Evolutionary conservation across 2,888 invertebrate species (phyloP).

Genomic region (Bombylius major): DNA sequence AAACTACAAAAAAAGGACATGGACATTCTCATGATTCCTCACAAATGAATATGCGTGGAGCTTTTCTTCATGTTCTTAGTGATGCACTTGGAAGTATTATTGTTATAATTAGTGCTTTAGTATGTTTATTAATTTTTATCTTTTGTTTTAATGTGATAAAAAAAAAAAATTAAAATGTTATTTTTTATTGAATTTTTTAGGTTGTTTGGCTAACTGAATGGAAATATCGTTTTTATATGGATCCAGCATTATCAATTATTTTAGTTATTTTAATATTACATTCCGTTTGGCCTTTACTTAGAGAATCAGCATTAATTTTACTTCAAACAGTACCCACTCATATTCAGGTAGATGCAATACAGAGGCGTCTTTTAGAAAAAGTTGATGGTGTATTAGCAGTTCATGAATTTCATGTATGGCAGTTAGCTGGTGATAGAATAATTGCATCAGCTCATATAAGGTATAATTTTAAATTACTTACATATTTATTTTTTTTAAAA

Average conservation of each 20-base stretch:
- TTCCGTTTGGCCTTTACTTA: conserved; percentile 83
- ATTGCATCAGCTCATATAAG: conserved; percentile 95
- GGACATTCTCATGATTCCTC: conserved; percentile 50
- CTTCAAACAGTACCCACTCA: conserved; percentile 98
- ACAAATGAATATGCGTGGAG: conserved; percentile 98
- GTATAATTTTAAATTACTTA: conserved; percentile 30
- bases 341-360: conserved; percentile 86
- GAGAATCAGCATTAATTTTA: conserved; percentile 88
- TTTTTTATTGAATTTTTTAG: conserved; percentile 20
- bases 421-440: conserved; percentile 89
- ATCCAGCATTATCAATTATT: conserved; percentile 84
- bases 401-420: conserved; percentile 98
- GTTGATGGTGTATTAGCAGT: conserved; percentile 92
- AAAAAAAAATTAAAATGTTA: neutral
- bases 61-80: conserved; percentile 94
- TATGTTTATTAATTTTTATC: conserved; percentile 47
- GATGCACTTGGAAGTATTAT: conserved; percentile 84
- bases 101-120: conserved; percentile 54
- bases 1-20: conserved; percentile 37
- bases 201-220: conserved; percentile 71
- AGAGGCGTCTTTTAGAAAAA: conserved; percentile 71
- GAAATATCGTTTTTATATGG: conserved; percentile 75
- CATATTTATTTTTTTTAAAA: too few relatives aligned
- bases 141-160: neutral
- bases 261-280: conserved; percentile 75